Percentiles rank a stretch among this genome's conserved stretches.
Evolutionary conservation across 2,888 invertebrate genomes (phyloP).

Genomic region (Rhaphigaster nebulosa): DNA sequence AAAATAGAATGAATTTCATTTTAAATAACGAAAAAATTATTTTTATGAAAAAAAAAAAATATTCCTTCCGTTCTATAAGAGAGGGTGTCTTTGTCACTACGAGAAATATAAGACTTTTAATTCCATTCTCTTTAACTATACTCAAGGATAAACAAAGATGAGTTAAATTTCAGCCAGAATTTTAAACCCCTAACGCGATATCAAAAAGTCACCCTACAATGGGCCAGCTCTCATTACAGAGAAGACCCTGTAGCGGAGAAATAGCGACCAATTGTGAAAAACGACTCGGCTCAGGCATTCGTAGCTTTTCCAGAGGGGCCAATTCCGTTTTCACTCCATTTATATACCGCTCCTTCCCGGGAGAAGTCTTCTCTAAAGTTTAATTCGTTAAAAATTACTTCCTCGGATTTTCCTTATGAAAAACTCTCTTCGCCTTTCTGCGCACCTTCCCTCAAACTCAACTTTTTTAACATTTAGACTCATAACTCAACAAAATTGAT

Average conservation of each 20-base stretch:
- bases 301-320: conserved; percentile 37
- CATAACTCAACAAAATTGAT: neutral
- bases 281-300: conserved; percentile 37
- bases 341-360: conserved; percentile 22
- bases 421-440: neutral
- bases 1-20: too few relatives aligned
- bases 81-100: too few relatives aligned
- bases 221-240: conserved; percentile 34
- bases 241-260: neutral
- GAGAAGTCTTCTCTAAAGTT: conserved; percentile 24
- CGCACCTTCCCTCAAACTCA: neutral
- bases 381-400: conserved; percentile 28
- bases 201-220: neutral
- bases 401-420: neutral
- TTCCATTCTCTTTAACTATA: neutral
- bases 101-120: too few relatives aligned
- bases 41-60: too few relatives aligned
- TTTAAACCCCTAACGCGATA: neutral
- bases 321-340: conserved; percentile 48
- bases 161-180: neutral
- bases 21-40: too few relatives aligned
- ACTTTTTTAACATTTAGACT: neutral
- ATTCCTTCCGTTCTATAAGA: too few relatives aligned
- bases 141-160: neutral
- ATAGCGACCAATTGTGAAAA: conserved; percentile 36